Percentiles rank a stretch among this genome's conserved stretches.
Evolutionary conservation across 2,888 invertebrate genomes (phyloP).

Genomic region (Plagodis dolabraria): DNA sequence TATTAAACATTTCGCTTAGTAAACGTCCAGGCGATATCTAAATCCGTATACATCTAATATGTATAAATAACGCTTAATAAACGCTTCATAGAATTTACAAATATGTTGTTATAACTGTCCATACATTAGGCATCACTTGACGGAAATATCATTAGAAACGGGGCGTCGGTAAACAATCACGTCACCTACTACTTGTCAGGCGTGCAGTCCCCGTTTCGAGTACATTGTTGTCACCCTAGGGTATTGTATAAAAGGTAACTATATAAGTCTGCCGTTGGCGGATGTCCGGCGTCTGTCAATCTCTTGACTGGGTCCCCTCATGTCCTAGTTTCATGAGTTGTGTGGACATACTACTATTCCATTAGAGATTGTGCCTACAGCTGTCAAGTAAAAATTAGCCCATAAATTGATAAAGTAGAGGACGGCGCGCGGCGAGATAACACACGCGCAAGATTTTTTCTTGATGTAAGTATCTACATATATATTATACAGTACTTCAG

Average conservation of each 20-base stretch:
- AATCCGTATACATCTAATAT: constrained; percentile 21
- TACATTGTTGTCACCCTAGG: constrained; percentile 45
- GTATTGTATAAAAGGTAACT: constrained; percentile 18
- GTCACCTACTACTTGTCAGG: constrained; percentile 20
- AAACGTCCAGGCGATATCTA: constrained; percentile 7
- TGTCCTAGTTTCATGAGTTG: constrained; percentile 38
- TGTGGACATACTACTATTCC: constrained; percentile 32
- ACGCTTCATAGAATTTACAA: constrained; percentile 21
- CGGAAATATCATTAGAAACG: constrained; percentile 32
- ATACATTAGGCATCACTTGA: constrained; percentile 25
- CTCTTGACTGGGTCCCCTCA: constrained; percentile 40
- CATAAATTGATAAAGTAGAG: constrained; percentile 34
- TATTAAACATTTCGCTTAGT: neutral
- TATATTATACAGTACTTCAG: no score
- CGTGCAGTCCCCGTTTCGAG: constrained; percentile 22
- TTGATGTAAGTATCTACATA: no score
- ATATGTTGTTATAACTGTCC: constrained; percentile 32
- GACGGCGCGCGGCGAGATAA: constrained; percentile 15
- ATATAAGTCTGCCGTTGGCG: constrained; percentile 37
- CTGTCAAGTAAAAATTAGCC: constrained; percentile 33
- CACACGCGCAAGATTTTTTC: no score
- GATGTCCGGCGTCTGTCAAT: constrained; percentile 59
- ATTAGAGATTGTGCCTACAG: constrained; percentile 30
- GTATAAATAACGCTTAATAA: constrained; percentile 13
- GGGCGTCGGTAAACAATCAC: constrained; percentile 15